Evolutionary conservation across 2,888 invertebrate genomes (phyloP), one percentile per base, ranked within the genome.

Genomic region (Yponomeuta cagnagella): DNA sequence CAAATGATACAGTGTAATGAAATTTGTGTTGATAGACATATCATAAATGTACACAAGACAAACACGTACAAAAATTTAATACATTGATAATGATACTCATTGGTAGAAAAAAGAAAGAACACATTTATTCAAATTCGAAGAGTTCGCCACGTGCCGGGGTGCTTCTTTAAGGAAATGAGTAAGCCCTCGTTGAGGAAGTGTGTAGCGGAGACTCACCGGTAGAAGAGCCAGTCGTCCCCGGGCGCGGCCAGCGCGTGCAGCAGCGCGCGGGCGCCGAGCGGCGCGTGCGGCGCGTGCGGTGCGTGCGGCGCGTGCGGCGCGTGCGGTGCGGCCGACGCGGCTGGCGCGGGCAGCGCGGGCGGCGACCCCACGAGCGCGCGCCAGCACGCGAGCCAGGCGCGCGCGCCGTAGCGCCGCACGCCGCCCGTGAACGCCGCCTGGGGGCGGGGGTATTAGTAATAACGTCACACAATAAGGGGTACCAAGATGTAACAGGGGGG

Each of bases 341-440:
- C 23, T 23, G 23, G 89, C 63, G 96, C 92, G 78, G 97, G 97
- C 73, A 95, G 96, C 0, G 95, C 93, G 73, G 94, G 91, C 43
- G 43, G 43, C 0, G 96, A 95, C 0, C 93, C 89, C 70, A 94
- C 93, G 79, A 96, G 95, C 33, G 94, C 93, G 1, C 94, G 88
- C 95, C 96, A 97, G 77, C 95, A 95, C 76, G 95, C 94, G 63
- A 94, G 93, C 97, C 97, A 97, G 75, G 96, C 97, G 0, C 83
- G 82, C 73, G 93, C 92, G 0, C 95, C 95, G 15, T 95, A 96
- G 72, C 94, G 93, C 69, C 95, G 94, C 10, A 97, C 95, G 15
- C 96, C 96, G 75, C 93, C 90, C 23, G 93, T 90, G 79, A 94
- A 93, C 10, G 89, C 89, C 0, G 88, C 91, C 92, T 91, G 75